Conservation (phyloP, 2,888 invertebrate species). For the Boloria selene region DNA sequence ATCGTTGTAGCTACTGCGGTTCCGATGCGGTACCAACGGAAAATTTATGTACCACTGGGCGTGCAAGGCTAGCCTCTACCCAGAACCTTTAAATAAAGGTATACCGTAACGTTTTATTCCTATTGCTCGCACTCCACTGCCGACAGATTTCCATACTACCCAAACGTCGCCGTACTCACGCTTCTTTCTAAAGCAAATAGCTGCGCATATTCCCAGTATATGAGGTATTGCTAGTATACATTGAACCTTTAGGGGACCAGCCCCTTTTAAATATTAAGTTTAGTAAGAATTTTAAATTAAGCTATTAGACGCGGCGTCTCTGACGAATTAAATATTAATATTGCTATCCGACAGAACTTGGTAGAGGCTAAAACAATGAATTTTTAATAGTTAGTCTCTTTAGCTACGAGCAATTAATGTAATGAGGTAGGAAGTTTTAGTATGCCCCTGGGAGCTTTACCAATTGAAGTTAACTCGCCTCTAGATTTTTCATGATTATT, state of each 20-base stretch:
- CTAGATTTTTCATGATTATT: conserved; percentile 52
- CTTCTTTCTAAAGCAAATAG: conserved; percentile 61
- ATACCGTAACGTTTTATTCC: conserved; percentile 54
- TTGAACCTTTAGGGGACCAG: conserved; percentile 58
- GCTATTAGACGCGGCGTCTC: conserved; percentile 71
- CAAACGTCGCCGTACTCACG: conserved; percentile 42
- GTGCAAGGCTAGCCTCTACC: conserved; percentile 68
- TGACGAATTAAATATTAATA: conserved; percentile 77
- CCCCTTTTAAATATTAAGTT: conserved; percentile 77
- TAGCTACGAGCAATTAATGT: conserved; percentile 70
- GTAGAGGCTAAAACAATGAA: conserved; percentile 68
- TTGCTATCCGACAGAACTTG: conserved; percentile 65
- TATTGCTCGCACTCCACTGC: conserved; percentile 60
- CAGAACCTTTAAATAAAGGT: conserved; percentile 56
- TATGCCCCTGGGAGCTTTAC: conserved; percentile 47
- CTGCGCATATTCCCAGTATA: conserved; percentile 61
- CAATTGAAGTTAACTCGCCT: conserved; percentile 55
- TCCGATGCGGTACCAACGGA: conserved; percentile 74
- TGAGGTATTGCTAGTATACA: conserved; percentile 54
- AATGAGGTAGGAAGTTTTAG: conserved; percentile 69
- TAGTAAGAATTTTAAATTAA: conserved; percentile 78
- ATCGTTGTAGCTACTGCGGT: conserved; percentile 72
- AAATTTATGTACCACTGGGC: conserved; percentile 78
- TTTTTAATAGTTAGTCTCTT: conserved; percentile 75
- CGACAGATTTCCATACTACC: conserved; percentile 43